Base-by-base conservation (phyloP, 37 sponge, comb jelly and placozoan species). In the Tethya wilhelma region DNA sequence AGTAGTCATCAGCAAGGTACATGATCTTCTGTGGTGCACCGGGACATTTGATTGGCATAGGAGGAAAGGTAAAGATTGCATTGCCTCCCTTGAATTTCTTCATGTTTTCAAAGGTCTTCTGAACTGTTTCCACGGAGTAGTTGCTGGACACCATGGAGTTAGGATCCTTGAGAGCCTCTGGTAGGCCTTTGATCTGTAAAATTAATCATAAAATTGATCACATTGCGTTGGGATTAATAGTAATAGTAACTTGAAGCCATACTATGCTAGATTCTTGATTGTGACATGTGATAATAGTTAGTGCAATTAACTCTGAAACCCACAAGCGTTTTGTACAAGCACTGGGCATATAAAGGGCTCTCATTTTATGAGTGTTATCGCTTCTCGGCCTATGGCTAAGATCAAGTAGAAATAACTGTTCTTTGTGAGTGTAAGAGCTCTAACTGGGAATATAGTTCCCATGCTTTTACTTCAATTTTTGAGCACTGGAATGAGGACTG, bases 11-110 rank as follows among this genome's bases (percentile, higher is more conserved):
- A 26, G 93, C 96, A 25, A 96, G 85, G 73, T 96, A 96, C 96
- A 96, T 96, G 25, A 96, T 96, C 74, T 96, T 96, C 90, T 96
- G 96, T 9, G 96, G 96, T 26, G 96, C 96, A 23, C 96, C 96
- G 49, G 96, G 90, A 44, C 96, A 96, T 60, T 96, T 96, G 66
- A 96, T 87, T n/a, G 96, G 90, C 62, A 86, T 69, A 9, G 90
- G 76, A 28, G 96, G 96, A 36, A 96, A 81, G 1, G 93, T 96
- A 74, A 96, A 96, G 32, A 96, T 67, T 29, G 94, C 90, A 66
- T 96, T 75, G 30, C 96, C 96, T 31, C 91, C 93, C 28, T 75
- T 71, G 22, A 93, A 83, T 14, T 56, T 68, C 60, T 74, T 55
- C 26, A 94, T 41, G 39, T 86, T 85, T 29, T 85, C 65, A 44